Percentiles rank a stretch among this genome's conserved stretches.
phyloP scores from a whole-genome alignment of 2,797 vertebrate species.

The Danio aesculapii region DNA sequence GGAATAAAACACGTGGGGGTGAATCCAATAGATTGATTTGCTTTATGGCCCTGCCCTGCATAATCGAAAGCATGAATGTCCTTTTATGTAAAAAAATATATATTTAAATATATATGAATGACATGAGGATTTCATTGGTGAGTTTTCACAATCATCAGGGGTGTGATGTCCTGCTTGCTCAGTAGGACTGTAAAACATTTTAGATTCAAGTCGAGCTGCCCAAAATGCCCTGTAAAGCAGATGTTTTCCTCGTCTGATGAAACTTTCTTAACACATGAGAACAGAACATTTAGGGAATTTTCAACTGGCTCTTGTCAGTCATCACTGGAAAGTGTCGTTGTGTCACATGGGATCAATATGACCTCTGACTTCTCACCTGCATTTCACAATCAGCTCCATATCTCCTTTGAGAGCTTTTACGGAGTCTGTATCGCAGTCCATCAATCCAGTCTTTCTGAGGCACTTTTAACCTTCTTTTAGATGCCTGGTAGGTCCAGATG shows the following conservation, averaged over 20 bases:
- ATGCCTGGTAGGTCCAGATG: neutral
- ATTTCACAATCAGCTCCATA: conserved; percentile 27
- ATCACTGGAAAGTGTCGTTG: conserved; percentile 22
- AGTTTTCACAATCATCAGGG: neutral
- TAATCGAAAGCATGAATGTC: conserved; percentile 14
- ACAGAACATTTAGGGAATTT: conserved; percentile 16
- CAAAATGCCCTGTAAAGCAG: conserved; percentile 16
- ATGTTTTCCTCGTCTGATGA: conserved; percentile 28
- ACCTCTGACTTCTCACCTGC: conserved; percentile 38
- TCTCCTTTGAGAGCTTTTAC: conserved; percentile 42
- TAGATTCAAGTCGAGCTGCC: neutral
- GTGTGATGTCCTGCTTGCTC: conserved; percentile 15
- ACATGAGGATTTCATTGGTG: conserved; percentile 33
- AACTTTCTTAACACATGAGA: conserved; percentile 11
- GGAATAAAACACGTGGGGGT: conserved; percentile 7
- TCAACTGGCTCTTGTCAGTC: conserved; percentile 31
- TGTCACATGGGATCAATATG: conserved; percentile 55
- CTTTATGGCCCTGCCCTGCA: neutral
- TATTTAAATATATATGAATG: conserved; percentile 1
- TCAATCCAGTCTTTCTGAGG: conserved; percentile 45
- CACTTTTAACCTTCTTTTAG: neutral
- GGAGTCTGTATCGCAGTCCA: conserved; percentile 55
- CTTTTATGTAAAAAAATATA: neutral
- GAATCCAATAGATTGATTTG: neutral
- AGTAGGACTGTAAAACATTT: neutral